Evolutionary conservation across 2,797 vertebrate species (phyloP), one percentile per base, ranked within the genome.

Genomic region (Peromyscus aztecus): DNA sequence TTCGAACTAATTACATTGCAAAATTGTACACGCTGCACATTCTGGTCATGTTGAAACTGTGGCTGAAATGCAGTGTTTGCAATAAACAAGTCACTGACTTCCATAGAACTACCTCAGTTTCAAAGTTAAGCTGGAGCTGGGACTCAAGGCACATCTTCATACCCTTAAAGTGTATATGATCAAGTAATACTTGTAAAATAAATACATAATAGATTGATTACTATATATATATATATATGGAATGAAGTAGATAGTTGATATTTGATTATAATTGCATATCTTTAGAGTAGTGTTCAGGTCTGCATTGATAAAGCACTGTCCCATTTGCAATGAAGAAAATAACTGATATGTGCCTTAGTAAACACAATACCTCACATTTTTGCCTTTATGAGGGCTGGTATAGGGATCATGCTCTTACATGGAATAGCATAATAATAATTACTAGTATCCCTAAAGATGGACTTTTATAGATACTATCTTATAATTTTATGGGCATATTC

Each of bases 1-100:
- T 87, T 97, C 67, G 87, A 88, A 95, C 95, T 94, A 98, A 97
- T 97, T 97, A 95, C 69, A 46, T 93, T 96, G 37, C 52, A 91
- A 61, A 95, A 75, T 0, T 29, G 92, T 13, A 86, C 69, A 93
- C 14, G 7, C 23, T 94, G 89, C 91, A 95, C 92, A 37, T 94
- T 95, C 89, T 95, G 43, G 13, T 92, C 55, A n/a, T 12, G 29
- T 90, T 94, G 1, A 93, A 96, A 55, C 80, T 80, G 85, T 86
- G 92, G 82, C 23, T 82, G 34, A 97, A 97, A 96, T 63, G 63
- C 88, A 78, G 0, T 61, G 16, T 73, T 94, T 0, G 0, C 63
- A 94, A 84, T 96, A 81, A 97, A 96, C 1, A 2, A 85, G 78
- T 65, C 43, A 75, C 4, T 0, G 21, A 77, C 9, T 71, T 94